Base-by-base conservation (phyloP, 2,113 vertebrate species). In the Chloebia gouldiae region DNA sequence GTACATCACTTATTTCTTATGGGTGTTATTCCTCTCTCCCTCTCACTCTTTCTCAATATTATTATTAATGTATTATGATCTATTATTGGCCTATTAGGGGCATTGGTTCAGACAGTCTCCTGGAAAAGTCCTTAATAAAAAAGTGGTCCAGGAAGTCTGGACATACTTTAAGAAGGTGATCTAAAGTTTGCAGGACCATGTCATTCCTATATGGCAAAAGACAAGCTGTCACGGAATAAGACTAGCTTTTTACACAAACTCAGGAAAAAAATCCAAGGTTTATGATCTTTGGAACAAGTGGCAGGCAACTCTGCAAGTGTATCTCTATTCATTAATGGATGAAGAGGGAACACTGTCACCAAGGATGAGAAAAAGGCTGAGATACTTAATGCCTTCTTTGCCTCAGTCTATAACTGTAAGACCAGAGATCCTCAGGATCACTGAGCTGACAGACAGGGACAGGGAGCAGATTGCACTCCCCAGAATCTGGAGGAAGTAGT, bases 361-460 rank as follows among this genome's bases (percentile, higher is more conserved):
- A 56, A 49, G 31, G 16, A 27, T 35, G 21, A 56, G 5, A 20
- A 35, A 49, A 56, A 71, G 21, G 9, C 35, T 56, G 65, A 71
- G 2, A 16, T 63, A 40, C 16, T 35, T 42, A 17, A 17, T 64
- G 17, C 8, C 31, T 42, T 35, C 25, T 71, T 80, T 35, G 23
- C 16, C 5, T 49, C 35, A 22, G 35, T 25, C 35, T 35, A 1
- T 27, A 35, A 35, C 13, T 0, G 0, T 30, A 71, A 35, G 9
- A 49, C 22, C 44, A 63, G 35, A 27, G 51, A 42, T 49, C 18
- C 42, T 56, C 25, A 71, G 57, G 27, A 31, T 40, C 13, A 31
- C 42, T 72, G 57, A 50, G 31, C 31, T 64, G 21, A 14, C 9
- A 35, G 40, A 37, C 23, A 59, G 23, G n/a, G n/a, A 50, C 27